phyloP scores from a whole-genome alignment of 2,888 invertebrate species.

The Fissipunctia ypsillon region DNA sequence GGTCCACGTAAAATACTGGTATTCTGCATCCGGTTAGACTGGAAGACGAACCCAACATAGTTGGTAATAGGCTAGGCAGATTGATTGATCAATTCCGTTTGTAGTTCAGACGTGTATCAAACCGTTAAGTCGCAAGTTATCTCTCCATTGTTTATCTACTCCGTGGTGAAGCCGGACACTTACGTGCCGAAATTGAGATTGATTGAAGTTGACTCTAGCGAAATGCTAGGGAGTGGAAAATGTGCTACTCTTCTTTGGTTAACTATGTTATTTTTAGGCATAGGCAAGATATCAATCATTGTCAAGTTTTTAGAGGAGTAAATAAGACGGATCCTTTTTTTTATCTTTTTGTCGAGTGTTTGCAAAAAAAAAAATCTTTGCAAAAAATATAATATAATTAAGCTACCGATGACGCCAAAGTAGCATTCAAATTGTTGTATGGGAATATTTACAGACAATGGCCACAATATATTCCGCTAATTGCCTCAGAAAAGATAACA shows the following conservation, averaged over 20 bases:
- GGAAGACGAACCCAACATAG: too few relatives aligned
- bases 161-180: slow-evolving; percentile 46
- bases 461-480: slow-evolving; percentile 7
- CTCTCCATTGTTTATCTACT: slow-evolving; percentile 33
- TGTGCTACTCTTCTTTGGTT: slow-evolving; percentile 35
- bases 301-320: slow-evolving; percentile 19
- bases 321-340: slow-evolving; percentile 14
- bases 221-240: slow-evolving; percentile 25
- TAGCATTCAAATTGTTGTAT: background rate
- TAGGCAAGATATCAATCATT: slow-evolving; percentile 26
- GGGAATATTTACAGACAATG: slow-evolving; percentile 7
- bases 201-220: slow-evolving; percentile 48
- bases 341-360: background rate
- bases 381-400: background rate
- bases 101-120: background rate
- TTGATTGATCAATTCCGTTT: too few relatives aligned
- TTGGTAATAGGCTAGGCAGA: too few relatives aligned
- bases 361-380: background rate
- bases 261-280: slow-evolving; percentile 28
- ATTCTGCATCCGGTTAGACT: too few relatives aligned
- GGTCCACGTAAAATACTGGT: too few relatives aligned
- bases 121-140: slow-evolving; percentile 1
- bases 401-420: background rate
- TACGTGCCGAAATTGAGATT: slow-evolving; percentile 62
- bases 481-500: slow-evolving; percentile 12